Percentiles rank a stretch among this genome's conserved stretches.
These are phyloP conservation scores for Penelope pileata DNA, from an alignment of 2,113 vertebrate species.

Conservation along the genomic window DNA sequence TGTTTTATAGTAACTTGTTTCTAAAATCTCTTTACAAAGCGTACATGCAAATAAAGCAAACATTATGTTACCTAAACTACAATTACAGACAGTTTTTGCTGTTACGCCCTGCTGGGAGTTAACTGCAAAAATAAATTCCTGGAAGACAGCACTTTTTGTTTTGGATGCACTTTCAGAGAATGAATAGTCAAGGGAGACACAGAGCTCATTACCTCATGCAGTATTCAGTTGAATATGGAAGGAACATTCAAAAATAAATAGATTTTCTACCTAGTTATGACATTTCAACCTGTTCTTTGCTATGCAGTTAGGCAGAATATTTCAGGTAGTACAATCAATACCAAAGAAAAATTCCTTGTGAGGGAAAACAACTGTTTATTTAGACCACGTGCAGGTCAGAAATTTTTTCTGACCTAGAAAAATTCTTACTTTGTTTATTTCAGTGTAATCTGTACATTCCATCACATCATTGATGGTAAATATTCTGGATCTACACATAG, in stretches of 20 bases:
- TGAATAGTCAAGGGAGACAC: slow-evolving; percentile 40
- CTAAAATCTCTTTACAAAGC: not conserved
- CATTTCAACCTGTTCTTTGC: not conserved
- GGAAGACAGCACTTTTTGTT: slow-evolving; percentile 29
- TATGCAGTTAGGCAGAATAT: not conserved
- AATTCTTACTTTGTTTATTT: not conserved
- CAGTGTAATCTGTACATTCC: slow-evolving; percentile 37
- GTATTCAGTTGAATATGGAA: slow-evolving; percentile 20
- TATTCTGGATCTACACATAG: not conserved
- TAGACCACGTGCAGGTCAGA: not conserved
- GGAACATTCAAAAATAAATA: not conserved
- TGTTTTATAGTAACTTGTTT: not conserved
- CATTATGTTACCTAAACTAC: not conserved
- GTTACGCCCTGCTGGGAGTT: slow-evolving; percentile 72
- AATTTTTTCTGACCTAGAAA: not conserved
- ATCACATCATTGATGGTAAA: not conserved
- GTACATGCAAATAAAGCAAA: not conserved
- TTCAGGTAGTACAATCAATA: not conserved
- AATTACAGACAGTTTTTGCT: slow-evolving; percentile 49
- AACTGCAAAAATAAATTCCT: slow-evolving; percentile 53
- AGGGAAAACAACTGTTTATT: not conserved
- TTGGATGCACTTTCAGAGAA: slow-evolving; percentile 65
- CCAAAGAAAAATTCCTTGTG: not conserved
- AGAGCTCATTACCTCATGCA: slow-evolving; percentile 62
- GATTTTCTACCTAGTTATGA: not conserved